Conservation (phyloP, 2,888 invertebrate genomes). For the Meandrusa payeni region DNA sequence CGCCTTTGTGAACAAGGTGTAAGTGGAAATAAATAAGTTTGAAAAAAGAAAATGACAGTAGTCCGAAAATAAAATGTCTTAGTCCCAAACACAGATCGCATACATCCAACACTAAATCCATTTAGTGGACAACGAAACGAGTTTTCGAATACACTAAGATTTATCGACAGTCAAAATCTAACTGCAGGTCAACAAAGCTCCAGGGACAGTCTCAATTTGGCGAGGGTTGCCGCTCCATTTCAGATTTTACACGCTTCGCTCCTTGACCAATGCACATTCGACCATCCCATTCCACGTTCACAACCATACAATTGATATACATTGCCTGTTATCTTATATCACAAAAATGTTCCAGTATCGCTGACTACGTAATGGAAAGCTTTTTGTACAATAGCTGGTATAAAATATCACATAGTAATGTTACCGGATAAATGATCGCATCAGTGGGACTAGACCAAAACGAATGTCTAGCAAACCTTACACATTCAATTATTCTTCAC, state of each 20-base stretch:
- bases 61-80: too few species aligned
- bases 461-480: constrained; percentile 45
- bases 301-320: constrained; percentile 9
- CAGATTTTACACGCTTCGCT: constrained; percentile 45
- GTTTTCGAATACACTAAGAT: constrained; percentile 39
- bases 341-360: not conserved
- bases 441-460: constrained; percentile 35
- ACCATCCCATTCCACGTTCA: not conserved
- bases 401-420: constrained; percentile 23
- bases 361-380: constrained; percentile 9
- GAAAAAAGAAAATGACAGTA: too few species aligned
- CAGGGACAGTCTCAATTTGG: constrained; percentile 46
- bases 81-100: not conserved
- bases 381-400: not conserved
- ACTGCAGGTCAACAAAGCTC: constrained; percentile 40
- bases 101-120: constrained; percentile 14
- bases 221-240: constrained; percentile 44
- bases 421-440: constrained; percentile 37
- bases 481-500: constrained; percentile 45
- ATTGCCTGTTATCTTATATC: constrained; percentile 13
- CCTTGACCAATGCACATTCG: constrained; percentile 31
- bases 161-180: constrained; percentile 39
- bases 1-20: too few species aligned
- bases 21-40: too few species aligned
- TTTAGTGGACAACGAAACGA: constrained; percentile 27